Percentiles rank a stretch among this genome's conserved stretches.
phyloP scores from a whole-genome alignment of 2,888 invertebrate species.

The Pseudolycoriella hygida region DNA sequence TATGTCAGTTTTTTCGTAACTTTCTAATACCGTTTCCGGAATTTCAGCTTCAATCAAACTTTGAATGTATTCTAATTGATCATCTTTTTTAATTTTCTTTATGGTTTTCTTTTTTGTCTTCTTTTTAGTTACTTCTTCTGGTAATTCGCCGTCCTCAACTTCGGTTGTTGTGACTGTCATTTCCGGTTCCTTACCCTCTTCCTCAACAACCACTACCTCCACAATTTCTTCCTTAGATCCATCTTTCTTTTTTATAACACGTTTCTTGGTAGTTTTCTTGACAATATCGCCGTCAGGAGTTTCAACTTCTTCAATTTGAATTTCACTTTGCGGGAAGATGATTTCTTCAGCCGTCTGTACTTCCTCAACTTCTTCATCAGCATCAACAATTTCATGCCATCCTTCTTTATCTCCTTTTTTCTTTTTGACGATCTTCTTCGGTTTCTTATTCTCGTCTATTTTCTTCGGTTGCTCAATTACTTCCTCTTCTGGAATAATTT shows the following conservation, averaged over 20 bases:
- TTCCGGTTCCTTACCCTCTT: constrained; percentile 23
- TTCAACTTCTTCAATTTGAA: constrained; percentile 16
- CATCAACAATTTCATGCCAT: background rate
- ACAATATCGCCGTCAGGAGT: constrained; percentile 14
- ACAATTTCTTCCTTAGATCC: constrained; percentile 17
- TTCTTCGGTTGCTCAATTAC: background rate
- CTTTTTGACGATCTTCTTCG: constrained; percentile 2
- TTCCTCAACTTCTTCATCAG: constrained; percentile 10
- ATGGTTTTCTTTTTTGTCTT: constrained; percentile 12
- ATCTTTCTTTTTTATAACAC: constrained; percentile 8
- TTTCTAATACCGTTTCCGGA: constrained; percentile 10
- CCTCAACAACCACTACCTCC: constrained; percentile 19
- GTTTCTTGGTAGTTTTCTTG: constrained; percentile 18
- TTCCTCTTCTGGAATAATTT: background rate
- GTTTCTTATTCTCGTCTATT: constrained; percentile 5
- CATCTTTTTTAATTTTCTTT: constrained; percentile 14
- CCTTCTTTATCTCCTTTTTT: constrained; percentile 1
- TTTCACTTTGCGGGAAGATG: constrained; percentile 12
- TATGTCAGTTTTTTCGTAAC: background rate
- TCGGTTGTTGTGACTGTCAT: constrained; percentile 22
- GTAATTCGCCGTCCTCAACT: constrained; percentile 10
- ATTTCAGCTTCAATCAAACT: constrained; percentile 13
- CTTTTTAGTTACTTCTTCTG: constrained; percentile 8
- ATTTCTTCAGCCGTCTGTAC: background rate
- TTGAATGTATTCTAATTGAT: constrained; percentile 17